Conservation (phyloP, 2,888 invertebrate species). For the Drosophila neotestacea region DNA sequence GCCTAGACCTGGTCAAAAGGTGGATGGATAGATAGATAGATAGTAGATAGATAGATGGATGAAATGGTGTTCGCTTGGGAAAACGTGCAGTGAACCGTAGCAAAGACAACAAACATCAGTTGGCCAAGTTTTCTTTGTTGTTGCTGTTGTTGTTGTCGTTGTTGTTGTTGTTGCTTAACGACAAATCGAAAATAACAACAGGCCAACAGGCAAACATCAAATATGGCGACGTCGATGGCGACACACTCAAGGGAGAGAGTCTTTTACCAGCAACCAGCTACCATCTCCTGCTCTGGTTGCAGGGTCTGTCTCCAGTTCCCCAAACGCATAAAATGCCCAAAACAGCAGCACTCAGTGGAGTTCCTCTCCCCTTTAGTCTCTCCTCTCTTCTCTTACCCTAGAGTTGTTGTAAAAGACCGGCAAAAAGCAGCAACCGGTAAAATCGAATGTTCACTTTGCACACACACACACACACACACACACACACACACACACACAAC, state of each 20-base stretch:
- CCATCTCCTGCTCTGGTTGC: background rate
- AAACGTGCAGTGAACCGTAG: constrained; percentile 44
- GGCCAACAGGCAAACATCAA: constrained; percentile 73
- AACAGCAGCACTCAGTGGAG: constrained; percentile 51
- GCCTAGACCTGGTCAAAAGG: constrained; percentile 59
- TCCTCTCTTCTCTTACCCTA: constrained; percentile 2
- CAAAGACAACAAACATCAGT: constrained; percentile 61
- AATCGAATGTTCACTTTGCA: constrained; percentile 80
- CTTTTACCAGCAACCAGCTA: constrained; percentile 1
- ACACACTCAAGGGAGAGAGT: constrained; percentile 48
- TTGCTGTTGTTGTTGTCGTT: constrained; percentile 16
- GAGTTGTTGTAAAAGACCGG: constrained; percentile 65
- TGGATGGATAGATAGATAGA: constrained; percentile 46
- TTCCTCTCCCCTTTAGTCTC: background rate
- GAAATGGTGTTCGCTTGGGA: constrained; percentile 36
- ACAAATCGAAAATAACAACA: constrained; percentile 71
- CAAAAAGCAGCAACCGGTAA: constrained; percentile 81
- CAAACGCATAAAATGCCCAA: constrained; percentile 55
- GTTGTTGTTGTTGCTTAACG: constrained; percentile 44
- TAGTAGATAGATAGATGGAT: constrained; percentile 26
- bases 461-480: constrained; percentile 34
- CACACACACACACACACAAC: constrained; percentile 32
- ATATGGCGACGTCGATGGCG: constrained; percentile 62
- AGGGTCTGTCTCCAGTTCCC: constrained; percentile 18
- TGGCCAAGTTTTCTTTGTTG: constrained; percentile 65